Base-by-base conservation (phyloP, 2,113 vertebrate species). In the Phylloscopus trochiloides region DNA sequence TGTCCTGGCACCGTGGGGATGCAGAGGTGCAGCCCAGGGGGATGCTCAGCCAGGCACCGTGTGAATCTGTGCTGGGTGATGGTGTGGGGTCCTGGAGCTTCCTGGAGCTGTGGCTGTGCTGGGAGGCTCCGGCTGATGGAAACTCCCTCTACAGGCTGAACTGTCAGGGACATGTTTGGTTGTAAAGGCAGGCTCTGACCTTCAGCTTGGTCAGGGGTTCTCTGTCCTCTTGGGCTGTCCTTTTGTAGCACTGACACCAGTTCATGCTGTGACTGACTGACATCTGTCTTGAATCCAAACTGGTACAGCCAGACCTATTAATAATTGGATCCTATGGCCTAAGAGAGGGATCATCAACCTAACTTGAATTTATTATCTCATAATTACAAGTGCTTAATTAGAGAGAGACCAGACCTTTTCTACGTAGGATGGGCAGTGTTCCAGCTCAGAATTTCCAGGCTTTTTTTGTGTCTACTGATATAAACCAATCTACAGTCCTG, bases 71-170 rank as follows among this genome's bases (percentile, higher is more conserved):
- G 65, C 80, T 79, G 75, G 45, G 22, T 32, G 43, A 2, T 48
- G 61, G 6, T 71, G 86, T 21, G 8, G 50, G 54, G 66, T 77
- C 54, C 24, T 31, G 51, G 47, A 52, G 58, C 1, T 0, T 77
- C 54, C 24, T 31, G 51, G 47, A 52, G 58, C 1, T 0, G 10
- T 28, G 61, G 52, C 57, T 18, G 62, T 79, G 62, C 80, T 0
- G 1, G 47, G 51, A 80, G 17, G 54, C 52, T 81, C 28, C 0
- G 0, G n/a, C 70, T 94, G 66, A 7, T 72, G 58, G 45, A 78
- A 86, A 17, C 88, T 96, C 85, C 74, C 78, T 94, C 95, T 96
- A 51, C 88, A 92, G 92, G 92, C 62, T 0, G 3, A 90, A 38
- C 48, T 85, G 29, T 14, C 3, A 3, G 12, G 34, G 29, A 31